Base-by-base conservation (phyloP, 2,113 vertebrate species). In the Dinomys branickii region DNA sequence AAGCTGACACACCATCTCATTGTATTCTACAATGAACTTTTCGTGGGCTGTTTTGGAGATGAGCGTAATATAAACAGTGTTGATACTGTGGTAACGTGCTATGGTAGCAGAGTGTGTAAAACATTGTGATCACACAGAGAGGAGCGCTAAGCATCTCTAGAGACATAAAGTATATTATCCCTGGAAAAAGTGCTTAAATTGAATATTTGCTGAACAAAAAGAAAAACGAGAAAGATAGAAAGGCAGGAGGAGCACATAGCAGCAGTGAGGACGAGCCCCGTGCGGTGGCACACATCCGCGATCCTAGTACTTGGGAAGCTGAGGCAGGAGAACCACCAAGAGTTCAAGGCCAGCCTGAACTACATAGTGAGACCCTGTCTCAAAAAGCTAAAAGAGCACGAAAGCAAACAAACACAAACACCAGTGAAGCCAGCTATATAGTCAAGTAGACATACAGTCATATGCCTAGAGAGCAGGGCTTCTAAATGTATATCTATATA, bases 151-250 rank as follows among this genome's bases (percentile, higher is more conserved):
- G 24, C 41, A 26, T 95, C 13, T 38, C 30, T 44, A 52, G 59
- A 35, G 41, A 69, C 14, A 67, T 69, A 19, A 63, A 33, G 75
- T 35, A n/a, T n/a, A 69, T 63, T 24, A 84, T 91, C 93, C 58
- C 58, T 77, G 38, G 52, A 75, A 82, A 87, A 93, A 82, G 67
- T 26, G 41, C 52, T 85, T 93, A n/a, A 81, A 56, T 80, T 87
- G 24, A 81, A 33, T 95, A 71, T 81, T 95, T 92, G 14, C 47
- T 3, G 85, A 52, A 26, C 61, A 94, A 91, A 83, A 41, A 94
- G 73, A 81, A 96, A 63, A 58, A n/a, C n/a, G 13, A 41, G 77
- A 82, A 89, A 75, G 50, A 35, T 19, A 80, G 10, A 16, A 35
- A 92, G 22, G 73, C 1, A 84, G 35, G 78, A 91, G 63, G 61